Percentiles rank a stretch among this genome's conserved stretches.
These are phyloP conservation scores for Haemorhous mexicanus DNA, from an alignment of 2,113 vertebrate genomes.

Conservation along the genomic window DNA sequence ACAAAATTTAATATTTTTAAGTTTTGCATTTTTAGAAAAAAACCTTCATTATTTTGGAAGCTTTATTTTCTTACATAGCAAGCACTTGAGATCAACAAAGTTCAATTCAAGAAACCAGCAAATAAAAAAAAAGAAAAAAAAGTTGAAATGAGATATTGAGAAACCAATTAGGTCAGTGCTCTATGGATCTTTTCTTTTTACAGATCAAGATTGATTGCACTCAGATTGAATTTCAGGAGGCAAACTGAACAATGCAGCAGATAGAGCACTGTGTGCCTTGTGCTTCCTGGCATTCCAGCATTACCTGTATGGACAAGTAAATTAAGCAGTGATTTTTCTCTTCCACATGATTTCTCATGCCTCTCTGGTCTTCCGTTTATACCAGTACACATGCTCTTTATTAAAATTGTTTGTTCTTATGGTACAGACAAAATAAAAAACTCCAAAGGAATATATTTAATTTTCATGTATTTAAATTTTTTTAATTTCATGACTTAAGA, in stretches of 20 bases:
- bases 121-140: constrained; percentile 5
- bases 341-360: not conserved
- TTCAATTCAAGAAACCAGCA: not conserved
- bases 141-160: not conserved
- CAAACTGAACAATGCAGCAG: not conserved
- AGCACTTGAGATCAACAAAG: not conserved
- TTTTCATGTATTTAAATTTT: not conserved
- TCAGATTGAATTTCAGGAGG: not conserved
- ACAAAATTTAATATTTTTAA: not conserved
- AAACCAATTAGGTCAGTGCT: constrained; percentile 29
- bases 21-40: not conserved
- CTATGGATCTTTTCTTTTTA: constrained; percentile 12
- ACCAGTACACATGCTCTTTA: not conserved
- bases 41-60: not conserved
- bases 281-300: not conserved
- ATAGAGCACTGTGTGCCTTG: not conserved
- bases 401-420: not conserved
- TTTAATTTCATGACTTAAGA: not conserved
- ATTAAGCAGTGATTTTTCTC: not conserved
- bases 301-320: not conserved
- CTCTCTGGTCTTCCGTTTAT: not conserved
- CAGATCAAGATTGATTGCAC: constrained; percentile 24
- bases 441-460: not conserved
- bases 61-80: not conserved
- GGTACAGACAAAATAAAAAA: not conserved